phyloP scores from a whole-genome alignment of 2,888 invertebrate species.

The Lottia scabra region DNA sequence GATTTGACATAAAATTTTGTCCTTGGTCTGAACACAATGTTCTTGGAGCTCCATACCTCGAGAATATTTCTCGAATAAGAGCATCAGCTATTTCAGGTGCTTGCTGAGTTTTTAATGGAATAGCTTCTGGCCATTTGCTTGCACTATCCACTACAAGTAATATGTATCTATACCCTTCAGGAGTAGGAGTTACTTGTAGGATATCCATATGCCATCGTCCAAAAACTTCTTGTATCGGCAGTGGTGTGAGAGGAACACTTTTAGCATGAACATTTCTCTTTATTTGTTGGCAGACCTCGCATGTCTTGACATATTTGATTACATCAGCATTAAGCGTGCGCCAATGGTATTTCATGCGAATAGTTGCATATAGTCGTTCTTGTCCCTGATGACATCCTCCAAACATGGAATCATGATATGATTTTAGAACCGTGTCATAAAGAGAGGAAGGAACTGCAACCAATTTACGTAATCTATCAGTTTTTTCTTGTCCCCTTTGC shows the following conservation, averaged over 20 bases:
- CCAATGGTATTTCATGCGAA: conserved; percentile 26
- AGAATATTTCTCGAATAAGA: conserved; percentile 15
- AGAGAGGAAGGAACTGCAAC: conserved; percentile 23
- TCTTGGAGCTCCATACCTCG: conserved; percentile 19
- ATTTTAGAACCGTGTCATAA: conserved; percentile 18
- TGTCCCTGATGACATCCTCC: conserved; percentile 23
- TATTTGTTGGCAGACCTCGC: conserved; percentile 18
- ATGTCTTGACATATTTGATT: conserved; percentile 14
- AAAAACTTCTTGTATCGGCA: conserved; percentile 19
- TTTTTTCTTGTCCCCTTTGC: background rate
- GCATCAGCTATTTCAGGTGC: conserved; percentile 9
- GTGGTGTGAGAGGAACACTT: conserved; percentile 16
- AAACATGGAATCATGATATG: conserved; percentile 24
- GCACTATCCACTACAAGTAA: conserved; percentile 10
- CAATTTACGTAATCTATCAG: background rate
- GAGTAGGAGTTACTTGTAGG: conserved; percentile 13
- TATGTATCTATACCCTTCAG: conserved; percentile 2
- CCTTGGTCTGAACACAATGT: conserved; percentile 29
- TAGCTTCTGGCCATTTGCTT: conserved; percentile 9
- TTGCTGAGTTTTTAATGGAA: conserved; percentile 13
- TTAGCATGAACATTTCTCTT: conserved; percentile 10
- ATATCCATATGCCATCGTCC: conserved; percentile 25
- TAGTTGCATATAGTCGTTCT: conserved; percentile 15
- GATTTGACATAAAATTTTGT: conserved; percentile 24
- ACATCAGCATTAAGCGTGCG: conserved; percentile 20